phyloP scores from a whole-genome alignment of 2,113 vertebrate genomes.

The Dinomys branickii region DNA sequence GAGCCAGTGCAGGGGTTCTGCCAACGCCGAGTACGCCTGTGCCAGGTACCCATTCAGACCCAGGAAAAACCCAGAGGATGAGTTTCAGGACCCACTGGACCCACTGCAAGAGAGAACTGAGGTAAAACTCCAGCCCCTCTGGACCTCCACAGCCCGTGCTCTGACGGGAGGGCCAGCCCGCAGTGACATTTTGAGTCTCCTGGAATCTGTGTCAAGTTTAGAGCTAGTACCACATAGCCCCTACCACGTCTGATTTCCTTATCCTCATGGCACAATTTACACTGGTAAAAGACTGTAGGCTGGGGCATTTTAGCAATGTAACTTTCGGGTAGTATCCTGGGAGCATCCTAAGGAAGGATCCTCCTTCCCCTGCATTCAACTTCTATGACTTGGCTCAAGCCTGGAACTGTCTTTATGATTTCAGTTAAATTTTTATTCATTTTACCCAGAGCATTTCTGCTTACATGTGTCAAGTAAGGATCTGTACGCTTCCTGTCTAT shows the following conservation, averaged over 20 bases:
- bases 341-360: not conserved
- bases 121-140: not conserved
- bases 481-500: not conserved
- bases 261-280: not conserved
- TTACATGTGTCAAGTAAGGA: not conserved
- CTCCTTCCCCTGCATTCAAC: not conserved
- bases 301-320: not conserved
- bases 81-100: not conserved
- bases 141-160: not conserved
- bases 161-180: not conserved
- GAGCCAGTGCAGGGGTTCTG: not conserved
- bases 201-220: not conserved
- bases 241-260: not conserved
- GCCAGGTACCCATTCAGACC: not conserved
- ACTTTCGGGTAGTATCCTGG: no score
- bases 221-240: not conserved
- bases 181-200: not conserved
- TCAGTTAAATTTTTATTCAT: not conserved
- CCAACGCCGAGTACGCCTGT: not conserved
- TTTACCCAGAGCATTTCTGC: not conserved
- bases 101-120: not conserved
- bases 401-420: not conserved
- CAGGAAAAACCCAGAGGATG: not conserved
- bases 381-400: not conserved
- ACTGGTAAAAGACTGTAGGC: not conserved